Evolutionary conservation across 2,797 vertebrate species (phyloP), one percentile per base, ranked within the genome.

Genomic region (Enteromius trimaculatus): DNA sequence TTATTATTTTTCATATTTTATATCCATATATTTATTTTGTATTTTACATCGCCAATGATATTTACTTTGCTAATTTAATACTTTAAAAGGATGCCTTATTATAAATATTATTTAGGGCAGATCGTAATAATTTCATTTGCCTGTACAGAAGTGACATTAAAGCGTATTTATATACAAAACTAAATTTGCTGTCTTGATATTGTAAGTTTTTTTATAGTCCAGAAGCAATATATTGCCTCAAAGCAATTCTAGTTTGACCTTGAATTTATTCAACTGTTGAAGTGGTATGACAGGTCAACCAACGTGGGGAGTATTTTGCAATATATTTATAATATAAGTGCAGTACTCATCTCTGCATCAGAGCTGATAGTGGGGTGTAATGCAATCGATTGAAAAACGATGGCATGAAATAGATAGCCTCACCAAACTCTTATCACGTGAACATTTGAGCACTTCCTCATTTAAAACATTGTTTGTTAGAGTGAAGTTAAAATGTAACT

Each of bases 401-500:
- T 26, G 55, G 11, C 37, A 83, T 77, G 71, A n/a, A 51, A 39
- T 55, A 42, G 16, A 82, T 65, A 8, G 4, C 17, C 62, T 82
- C 23, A 13, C 58, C 8, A 75, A 74, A 49, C 69, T 68, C 49
- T 53, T 74, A 60, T 72, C 14, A 26, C n/a, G 78, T 81, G 83
- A 79, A 58, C 29, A 31, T 47, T 72, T 34, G 10, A 62, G 26
- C 85, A 86, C 84, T 89, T 91, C 80, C 86, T 84, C 82, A 80
- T 88, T 81, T 84, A 89, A 90, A 55, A 49, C 87, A 71, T 84
- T 55, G 72, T 68, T 84, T 87, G 83, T 65, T 85, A 79, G 42
- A 13, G 44, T 83, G 79, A 86, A 75, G 93, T 95, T 94, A 93
- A 94, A 94, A 80, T 90, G 39, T 93, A 92, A 94, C 86, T 87